These are phyloP conservation scores for Melipona bicolor DNA, from an alignment of 2,888 invertebrate genomes.

Conservation along the genomic window DNA sequence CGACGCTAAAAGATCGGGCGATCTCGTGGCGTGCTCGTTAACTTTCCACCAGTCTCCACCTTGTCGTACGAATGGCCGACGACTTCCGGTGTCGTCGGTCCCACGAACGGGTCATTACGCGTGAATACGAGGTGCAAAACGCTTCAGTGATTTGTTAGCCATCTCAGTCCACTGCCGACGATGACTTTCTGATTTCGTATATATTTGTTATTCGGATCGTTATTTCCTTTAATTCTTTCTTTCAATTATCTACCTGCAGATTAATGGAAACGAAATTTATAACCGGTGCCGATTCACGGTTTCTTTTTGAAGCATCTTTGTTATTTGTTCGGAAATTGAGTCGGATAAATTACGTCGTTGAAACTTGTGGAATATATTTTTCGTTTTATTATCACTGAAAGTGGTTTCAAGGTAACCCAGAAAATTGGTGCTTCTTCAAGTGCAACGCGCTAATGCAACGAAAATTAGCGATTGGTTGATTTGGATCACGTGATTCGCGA, in stretches of 20 bases:
- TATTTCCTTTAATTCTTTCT: no score
- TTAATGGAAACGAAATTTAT: not conserved
- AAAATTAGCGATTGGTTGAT: no score
- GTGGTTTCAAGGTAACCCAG: no score
- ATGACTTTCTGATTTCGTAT: not conserved
- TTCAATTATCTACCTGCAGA: not conserved
- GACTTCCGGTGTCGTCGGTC: constrained; percentile 58
- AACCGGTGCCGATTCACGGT: not conserved
- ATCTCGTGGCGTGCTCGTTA: constrained; percentile 46
- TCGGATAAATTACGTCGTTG: not conserved
- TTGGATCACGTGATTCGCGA: no score
- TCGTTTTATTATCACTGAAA: no score
- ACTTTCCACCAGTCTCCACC: constrained; percentile 47
- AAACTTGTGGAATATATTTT: no score
- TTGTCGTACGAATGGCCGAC: constrained; percentile 41
- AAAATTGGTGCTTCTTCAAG: no score
- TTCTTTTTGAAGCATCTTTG: not conserved
- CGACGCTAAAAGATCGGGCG: constrained; percentile 11
- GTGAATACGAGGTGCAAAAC: constrained; percentile 41
- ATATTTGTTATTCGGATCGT: not conserved
- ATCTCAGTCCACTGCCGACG: not conserved
- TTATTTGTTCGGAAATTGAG: not conserved
- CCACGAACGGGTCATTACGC: constrained; percentile 46
- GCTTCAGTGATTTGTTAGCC: constrained; percentile 31
- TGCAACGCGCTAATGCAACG: no score